These are phyloP conservation scores for Tragelaphus scriptus DNA, from an alignment of 2,113 vertebrate species.

Conservation along the genomic window DNA sequence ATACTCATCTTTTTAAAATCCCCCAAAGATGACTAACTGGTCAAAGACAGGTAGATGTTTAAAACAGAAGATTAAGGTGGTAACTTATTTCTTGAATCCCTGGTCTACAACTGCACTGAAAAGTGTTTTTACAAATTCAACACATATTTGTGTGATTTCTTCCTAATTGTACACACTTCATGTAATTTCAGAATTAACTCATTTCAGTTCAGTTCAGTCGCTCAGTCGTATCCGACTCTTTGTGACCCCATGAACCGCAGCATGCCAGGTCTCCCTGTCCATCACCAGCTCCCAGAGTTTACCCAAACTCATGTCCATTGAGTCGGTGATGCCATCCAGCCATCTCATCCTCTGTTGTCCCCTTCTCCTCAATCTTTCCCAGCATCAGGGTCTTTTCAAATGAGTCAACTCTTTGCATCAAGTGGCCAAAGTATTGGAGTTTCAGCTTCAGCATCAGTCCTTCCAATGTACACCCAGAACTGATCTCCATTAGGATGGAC, in stretches of 20 bases:
- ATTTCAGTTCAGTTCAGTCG: not conserved
- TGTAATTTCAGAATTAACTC: not conserved
- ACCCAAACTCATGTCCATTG: not conserved
- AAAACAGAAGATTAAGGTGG: conserved; percentile 10
- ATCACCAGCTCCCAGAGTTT: not conserved
- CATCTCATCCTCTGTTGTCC: not conserved
- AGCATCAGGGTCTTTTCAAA: not conserved
- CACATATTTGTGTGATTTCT: not conserved
- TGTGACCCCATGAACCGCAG: not conserved
- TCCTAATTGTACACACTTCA: not conserved
- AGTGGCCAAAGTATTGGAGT: not conserved
- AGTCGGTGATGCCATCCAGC: not conserved
- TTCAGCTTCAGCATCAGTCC: not conserved
- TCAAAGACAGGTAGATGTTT: not conserved
- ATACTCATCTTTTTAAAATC: not conserved
- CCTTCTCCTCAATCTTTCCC: not conserved
- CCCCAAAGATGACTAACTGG: not conserved
- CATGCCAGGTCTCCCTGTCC: not conserved
- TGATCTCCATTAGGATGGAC: not conserved
- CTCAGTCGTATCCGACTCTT: not conserved
- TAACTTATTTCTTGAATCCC: conserved; percentile 17
- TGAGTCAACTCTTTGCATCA: not conserved
- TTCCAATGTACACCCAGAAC: not conserved
- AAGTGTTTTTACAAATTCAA: conserved; percentile 49
- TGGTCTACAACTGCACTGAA: conserved; percentile 44